Evolutionary conservation across 2,113 vertebrate species (phyloP).

Genomic region (Nicator chloris): DNA sequence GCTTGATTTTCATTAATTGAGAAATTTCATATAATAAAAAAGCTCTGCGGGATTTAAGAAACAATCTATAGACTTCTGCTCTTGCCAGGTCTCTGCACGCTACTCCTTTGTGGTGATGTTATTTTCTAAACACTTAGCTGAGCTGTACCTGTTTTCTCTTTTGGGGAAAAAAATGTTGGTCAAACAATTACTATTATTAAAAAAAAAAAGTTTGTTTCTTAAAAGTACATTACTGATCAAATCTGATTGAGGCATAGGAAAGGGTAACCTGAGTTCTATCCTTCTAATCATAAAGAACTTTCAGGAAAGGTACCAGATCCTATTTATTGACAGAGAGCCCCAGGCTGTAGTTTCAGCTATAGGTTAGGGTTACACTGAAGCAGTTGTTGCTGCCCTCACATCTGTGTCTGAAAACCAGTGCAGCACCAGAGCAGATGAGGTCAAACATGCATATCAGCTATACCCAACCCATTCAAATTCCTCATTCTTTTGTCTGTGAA

Average conservation of each 20-base stretch:
- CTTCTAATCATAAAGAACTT: not conserved
- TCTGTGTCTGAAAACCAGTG: not conserved
- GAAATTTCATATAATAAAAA: not conserved
- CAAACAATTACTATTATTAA: not conserved
- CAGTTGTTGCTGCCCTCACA: not conserved
- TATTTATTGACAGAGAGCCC: not conserved
- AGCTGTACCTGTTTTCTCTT: not conserved
- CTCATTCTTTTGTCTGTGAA: not conserved
- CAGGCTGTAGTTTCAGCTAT: not conserved
- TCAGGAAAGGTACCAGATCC: not conserved
- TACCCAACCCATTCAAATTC: not conserved
- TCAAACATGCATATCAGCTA: not conserved
- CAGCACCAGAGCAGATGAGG: not conserved
- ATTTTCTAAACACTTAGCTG: not conserved
- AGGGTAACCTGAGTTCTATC: not conserved
- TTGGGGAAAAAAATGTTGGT: not conserved
- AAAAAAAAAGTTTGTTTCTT: not conserved
- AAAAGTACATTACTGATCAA: not conserved
- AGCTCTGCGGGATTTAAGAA: not conserved
- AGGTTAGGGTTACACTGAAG: not conserved
- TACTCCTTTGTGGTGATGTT: not conserved
- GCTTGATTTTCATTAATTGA: not conserved
- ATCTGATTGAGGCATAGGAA: not conserved
- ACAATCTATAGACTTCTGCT: not conserved
- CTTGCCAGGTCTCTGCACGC: not conserved